Percentiles rank a stretch among this genome's conserved stretches.
Conservation (phyloP, 2,888 invertebrate genomes). For the Tetheella fluctuosa region DNA sequence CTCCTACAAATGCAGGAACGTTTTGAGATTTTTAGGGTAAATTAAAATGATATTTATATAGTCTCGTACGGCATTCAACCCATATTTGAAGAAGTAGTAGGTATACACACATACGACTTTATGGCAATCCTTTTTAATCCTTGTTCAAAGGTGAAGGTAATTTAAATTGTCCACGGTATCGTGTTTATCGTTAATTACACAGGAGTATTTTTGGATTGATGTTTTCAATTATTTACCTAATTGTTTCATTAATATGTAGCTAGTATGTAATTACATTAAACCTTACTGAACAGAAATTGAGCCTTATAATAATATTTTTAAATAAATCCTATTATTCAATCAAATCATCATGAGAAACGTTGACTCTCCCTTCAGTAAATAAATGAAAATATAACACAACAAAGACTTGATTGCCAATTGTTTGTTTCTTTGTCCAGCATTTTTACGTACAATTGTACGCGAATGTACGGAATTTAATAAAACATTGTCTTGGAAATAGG, state of each 20-base stretch:
- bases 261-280: background rate
- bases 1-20: constrained; percentile 23
- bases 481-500: constrained; percentile 2
- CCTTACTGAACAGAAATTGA: too few relatives aligned
- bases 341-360: background rate
- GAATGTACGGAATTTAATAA: constrained; percentile 9
- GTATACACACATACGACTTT: background rate
- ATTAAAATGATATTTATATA: background rate
- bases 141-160: constrained; percentile 1
- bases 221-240: background rate
- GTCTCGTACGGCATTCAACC: background rate
- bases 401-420: constrained; percentile 3
- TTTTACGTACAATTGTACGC: constrained; percentile 4
- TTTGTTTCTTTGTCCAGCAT: constrained; percentile 2
- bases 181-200: background rate
- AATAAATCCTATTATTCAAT: too few relatives aligned
- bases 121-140: background rate
- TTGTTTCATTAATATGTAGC: background rate
- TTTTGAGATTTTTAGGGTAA: constrained; percentile 1
- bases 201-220: background rate
- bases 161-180: background rate
- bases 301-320: too few relatives aligned
- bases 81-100: background rate
- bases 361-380: background rate
- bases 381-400: background rate